A percentile compares a stretch with the other conserved stretches of the same genome.
These are phyloP conservation scores for Trichoplusia ni DNA, from an alignment of 1,140 invertebrate genomes.

Conservation along the genomic window DNA sequence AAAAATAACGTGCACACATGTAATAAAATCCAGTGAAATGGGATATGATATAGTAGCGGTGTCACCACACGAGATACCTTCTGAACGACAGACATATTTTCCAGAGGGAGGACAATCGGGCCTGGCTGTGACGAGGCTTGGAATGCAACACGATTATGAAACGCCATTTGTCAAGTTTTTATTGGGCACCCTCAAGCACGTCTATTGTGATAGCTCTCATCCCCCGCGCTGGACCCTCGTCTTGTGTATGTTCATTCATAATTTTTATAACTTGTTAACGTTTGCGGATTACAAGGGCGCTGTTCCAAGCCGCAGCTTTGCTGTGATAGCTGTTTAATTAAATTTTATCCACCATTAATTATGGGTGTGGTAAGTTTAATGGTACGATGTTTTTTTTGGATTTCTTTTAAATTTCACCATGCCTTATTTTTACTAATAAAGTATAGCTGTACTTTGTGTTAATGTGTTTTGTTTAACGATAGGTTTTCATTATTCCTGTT, in stretches of 20 bases:
- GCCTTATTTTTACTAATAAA: too few relatives aligned
- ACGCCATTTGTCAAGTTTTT: slow-evolving; percentile 81
- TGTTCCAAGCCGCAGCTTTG: background rate
- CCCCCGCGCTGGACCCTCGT: slow-evolving; percentile 55
- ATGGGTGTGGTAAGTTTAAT: background rate
- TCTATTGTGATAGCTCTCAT: slow-evolving; percentile 62
- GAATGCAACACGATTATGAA: slow-evolving; percentile 78
- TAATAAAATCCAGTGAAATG: background rate
- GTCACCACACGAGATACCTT: slow-evolving; percentile 36
- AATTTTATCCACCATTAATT: slow-evolving; percentile 50
- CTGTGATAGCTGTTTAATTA: slow-evolving; percentile 57
- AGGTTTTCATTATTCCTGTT: too few relatives aligned
- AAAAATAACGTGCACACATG: background rate
- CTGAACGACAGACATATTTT: slow-evolving; percentile 44
- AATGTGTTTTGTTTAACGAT: too few relatives aligned
- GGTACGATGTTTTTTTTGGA: too few relatives aligned
- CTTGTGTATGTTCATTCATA: slow-evolving; percentile 71
- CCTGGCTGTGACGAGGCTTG: slow-evolving; percentile 55
- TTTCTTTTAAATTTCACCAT: too few relatives aligned
- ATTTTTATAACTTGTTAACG: slow-evolving; percentile 79
- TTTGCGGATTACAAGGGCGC: slow-evolving; percentile 51
- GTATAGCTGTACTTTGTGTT: too few relatives aligned
- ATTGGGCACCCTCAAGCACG: slow-evolving; percentile 70
- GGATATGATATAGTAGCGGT: slow-evolving; percentile 15
- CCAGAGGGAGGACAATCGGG: slow-evolving; percentile 36